Evolutionary conservation across 2,888 invertebrate species (phyloP), one percentile per base, ranked within the genome.

Genomic region (Rhaphigaster nebulosa): DNA sequence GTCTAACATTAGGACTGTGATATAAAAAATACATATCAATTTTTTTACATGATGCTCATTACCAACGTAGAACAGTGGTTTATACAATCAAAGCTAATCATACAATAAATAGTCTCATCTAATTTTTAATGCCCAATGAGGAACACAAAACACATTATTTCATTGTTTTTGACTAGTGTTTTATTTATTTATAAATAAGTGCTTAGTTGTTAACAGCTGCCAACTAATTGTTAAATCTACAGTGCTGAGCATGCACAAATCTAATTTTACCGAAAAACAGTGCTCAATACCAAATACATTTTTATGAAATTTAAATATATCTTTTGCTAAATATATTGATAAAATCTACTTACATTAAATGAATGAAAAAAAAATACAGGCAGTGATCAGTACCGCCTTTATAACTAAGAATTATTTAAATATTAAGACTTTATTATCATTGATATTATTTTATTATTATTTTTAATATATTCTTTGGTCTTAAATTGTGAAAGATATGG

Each of bases 401-500:
- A 84, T 45, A 41, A 41, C 84, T 84, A 84, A 41, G 41, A 45
- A 84, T 45, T 84, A 84, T 84, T 84, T 84, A 45, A 84, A 84
- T 41, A 84, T 41, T 84, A 45, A 84, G 6, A 45, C n/a, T 84
- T 84, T 84, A 84, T 84, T 84, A 84, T 45, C 84, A 84, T 45
- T 45, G 0, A 84, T 41, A 84, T 84, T 84, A 84, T 80, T 80
- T 80, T 38, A 80, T 41, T 26, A 41, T 80, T 80, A 80, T 84
- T 84, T 84, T 84, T 45, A 84, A 84, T 84, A 84, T 84, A 45
- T 84, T 84, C 84, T 84, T 84, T 84, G 84, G 84, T 84, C 84
- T 84, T 84, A 84, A 84, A 84, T 84, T 70, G 70, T 70, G 70
- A 70, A 70, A 70, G 34, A 70, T 20, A 70, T 70, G 70, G 34